phyloP scores from a whole-genome alignment of 2,113 vertebrate species.

The Melanerpes formicivorus region DNA sequence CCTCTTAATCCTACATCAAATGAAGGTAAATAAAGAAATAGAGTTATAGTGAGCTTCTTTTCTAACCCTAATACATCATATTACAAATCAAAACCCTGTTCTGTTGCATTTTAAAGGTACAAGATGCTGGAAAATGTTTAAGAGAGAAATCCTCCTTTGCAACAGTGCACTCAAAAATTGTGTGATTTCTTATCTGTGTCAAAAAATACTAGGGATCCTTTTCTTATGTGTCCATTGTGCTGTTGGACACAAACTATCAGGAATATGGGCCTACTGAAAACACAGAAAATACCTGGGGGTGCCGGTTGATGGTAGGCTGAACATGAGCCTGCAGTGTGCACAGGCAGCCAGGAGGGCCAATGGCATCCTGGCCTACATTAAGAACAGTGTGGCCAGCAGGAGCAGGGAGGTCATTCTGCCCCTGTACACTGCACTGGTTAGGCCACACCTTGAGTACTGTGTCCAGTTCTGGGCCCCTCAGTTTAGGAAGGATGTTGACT shows the following conservation, averaged over 20 bases:
- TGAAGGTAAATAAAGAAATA: background rate
- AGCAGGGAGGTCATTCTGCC: no score
- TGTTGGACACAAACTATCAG: background rate
- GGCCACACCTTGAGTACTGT: no score
- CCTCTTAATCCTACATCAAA: background rate
- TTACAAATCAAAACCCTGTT: background rate
- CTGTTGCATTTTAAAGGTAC: background rate
- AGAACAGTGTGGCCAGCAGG: no score
- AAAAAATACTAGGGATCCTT: background rate
- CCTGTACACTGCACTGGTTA: no score
- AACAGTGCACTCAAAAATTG: background rate
- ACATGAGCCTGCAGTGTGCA: no score
- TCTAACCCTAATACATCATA: background rate
- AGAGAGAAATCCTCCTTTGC: background rate
- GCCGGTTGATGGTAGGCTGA: no score
- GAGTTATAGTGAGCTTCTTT: background rate
- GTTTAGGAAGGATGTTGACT: no score
- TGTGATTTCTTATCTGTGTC: background rate
- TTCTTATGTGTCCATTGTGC: fast-evolving
- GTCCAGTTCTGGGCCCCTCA: no score
- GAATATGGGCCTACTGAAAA: background rate
- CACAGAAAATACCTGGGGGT: background rate
- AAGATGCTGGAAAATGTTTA: background rate
- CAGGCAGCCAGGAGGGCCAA: no score
- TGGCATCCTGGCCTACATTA: no score